A percentile compares a stretch with the other conserved stretches of the same genome.
phyloP scores from a whole-genome alignment of 2,113 vertebrate genomes.

The Mirounga angustirostris region DNA sequence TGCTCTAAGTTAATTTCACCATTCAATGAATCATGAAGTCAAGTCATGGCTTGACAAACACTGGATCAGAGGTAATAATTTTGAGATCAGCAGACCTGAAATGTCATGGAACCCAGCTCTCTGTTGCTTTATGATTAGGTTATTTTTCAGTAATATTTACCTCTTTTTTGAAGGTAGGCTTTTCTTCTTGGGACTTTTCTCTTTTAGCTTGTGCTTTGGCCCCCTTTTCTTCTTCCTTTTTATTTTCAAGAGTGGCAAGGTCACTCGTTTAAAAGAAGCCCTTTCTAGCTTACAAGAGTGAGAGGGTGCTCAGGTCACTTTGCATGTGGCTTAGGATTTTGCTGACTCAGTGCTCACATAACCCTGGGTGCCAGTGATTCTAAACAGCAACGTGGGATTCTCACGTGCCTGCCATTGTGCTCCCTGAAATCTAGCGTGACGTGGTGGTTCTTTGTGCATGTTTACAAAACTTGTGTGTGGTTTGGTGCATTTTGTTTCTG shows the following conservation, averaged over 20 bases:
- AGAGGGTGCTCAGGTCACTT: conserved; percentile 65
- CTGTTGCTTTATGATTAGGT: not conserved
- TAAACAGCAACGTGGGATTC: not conserved
- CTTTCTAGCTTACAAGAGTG: conserved; percentile 31
- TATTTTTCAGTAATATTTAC: conserved; percentile 82
- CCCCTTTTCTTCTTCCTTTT: conserved; percentile 90
- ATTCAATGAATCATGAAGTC: not conserved
- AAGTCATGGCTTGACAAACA: conserved; percentile 44
- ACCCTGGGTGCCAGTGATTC: conserved; percentile 60
- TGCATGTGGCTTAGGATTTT: not conserved
- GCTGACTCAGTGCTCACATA: not conserved
- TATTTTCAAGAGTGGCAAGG: conserved; percentile 77
- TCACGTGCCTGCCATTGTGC: conserved; percentile 54
- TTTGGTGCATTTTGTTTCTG: not conserved
- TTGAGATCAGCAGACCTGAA: not conserved
- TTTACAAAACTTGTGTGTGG: not conserved
- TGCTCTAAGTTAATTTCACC: not conserved
- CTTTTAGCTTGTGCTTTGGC: conserved; percentile 86
- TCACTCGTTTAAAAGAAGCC: not conserved
- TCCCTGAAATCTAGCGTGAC: conserved; percentile 39
- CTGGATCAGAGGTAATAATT: not conserved
- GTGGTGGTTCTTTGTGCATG: conserved; percentile 33
- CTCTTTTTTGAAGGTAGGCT: conserved; percentile 87
- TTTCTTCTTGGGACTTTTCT: conserved; percentile 87
- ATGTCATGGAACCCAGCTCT: not conserved